phyloP scores from a whole-genome alignment of 2,797 vertebrate genomes.

The Masticophis lateralis region DNA sequence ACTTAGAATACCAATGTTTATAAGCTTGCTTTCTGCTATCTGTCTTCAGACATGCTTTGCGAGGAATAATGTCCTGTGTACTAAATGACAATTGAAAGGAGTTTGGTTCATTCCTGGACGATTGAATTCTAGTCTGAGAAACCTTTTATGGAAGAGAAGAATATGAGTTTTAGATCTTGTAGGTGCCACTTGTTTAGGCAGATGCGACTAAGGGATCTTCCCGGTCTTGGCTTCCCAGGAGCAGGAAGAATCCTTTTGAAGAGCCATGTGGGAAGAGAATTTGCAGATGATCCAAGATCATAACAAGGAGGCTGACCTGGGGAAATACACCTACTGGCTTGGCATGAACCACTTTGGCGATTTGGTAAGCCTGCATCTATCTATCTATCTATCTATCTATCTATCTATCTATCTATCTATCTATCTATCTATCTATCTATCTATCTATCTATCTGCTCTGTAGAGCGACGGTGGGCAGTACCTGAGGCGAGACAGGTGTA shows the following conservation, averaged over 20 bases:
- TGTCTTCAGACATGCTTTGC: background rate
- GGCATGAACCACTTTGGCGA: constrained; percentile 58
- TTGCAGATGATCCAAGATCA: constrained; percentile 46
- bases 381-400: too few relatives aligned
- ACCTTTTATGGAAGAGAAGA: background rate
- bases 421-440: too few relatives aligned
- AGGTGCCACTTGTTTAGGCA: background rate
- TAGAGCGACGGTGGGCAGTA: too few relatives aligned
- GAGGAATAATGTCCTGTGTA: too few relatives aligned
- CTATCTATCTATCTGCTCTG: rapidly evolving
- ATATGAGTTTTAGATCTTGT: background rate
- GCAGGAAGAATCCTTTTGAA: constrained; percentile 4
- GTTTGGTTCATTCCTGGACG: background rate
- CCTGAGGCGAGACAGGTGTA: too few relatives aligned
- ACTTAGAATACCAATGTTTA: too few relatives aligned
- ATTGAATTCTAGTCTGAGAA: background rate
- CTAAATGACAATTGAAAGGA: background rate
- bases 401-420: too few relatives aligned
- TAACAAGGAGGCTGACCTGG: constrained; percentile 27
- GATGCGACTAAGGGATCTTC: background rate
- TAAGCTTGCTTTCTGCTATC: background rate
- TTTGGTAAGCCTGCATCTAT: constrained; percentile 37
- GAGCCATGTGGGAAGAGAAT: constrained; percentile 56
- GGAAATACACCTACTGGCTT: constrained; percentile 43
- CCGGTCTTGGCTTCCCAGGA: background rate